Evolutionary conservation across 1,140 invertebrate genomes (phyloP), one percentile per base, ranked within the genome.

Genomic region (Magallana gigas): DNA sequence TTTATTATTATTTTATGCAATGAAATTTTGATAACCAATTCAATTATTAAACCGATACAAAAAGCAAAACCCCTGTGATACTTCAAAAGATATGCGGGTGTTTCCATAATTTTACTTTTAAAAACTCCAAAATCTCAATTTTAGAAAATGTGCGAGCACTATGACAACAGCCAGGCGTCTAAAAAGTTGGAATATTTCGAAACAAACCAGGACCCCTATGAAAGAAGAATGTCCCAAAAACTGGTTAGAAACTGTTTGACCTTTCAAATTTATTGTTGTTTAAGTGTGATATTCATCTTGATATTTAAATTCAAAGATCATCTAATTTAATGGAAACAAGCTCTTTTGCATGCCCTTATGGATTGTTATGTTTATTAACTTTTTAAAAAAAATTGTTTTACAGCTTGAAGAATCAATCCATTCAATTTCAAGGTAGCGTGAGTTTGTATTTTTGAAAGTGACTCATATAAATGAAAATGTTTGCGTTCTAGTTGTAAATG

Each of bases 371-470:
- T 16, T 8, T 16, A 64, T 64, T 16, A n/a, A 16, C 8, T 64
- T 64, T 16, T 64, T 1, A 23, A 23, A 23, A n/a, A 64, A n/a
- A 64, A n/a, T 64, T 64, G 18, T 84, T 16, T 87, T 85, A 59
- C 83, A 90, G 89, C 36, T 88, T 8, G 60, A 90, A 14, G 89
- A 90, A 16, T 80, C 82, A 9, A 62, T 83, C 12, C 68, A 82
- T 80, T 85, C 85, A 14, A 60, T 85, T 84, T 90, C 90, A 57
- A 90, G 90, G 89, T 90, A 62, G 71, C 36, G 57, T 84, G 48
- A n/a, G 11, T 68, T 23, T 84, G 8, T 18, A 83, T 91, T 90
- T 88, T 92, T 94, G 1, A 12, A 36, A 29, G 2, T 12, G 7
- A 9, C 8, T 12, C 2, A 12, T 16, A 12, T 0, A 6, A 62